Base-by-base conservation (phyloP, 2,113 vertebrate genomes). In the Macquaria ambigua region DNA sequence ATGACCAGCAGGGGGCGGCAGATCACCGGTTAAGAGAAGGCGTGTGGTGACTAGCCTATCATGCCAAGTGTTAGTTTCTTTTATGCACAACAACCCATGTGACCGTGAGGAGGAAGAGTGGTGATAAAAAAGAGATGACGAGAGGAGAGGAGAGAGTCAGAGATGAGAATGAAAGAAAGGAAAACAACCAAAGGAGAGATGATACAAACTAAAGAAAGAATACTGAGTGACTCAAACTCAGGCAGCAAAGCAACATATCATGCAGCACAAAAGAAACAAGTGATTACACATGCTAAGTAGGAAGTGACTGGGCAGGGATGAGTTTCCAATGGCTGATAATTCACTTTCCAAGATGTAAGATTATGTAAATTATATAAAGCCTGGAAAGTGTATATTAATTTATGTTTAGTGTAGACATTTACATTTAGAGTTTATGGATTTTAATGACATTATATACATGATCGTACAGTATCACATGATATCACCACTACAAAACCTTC, bases 1-100 rank as follows among this genome's bases (percentile, higher is more conserved):
- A 34, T 46, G 74, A 74, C 89, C 93, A 93, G 84, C 87, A 93
- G 94, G 78, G 71, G 90, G 90, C 23, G 53, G 90, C 89, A 92
- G 71, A 88, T 79, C 58, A 80, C 68, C 74, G 46, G 61, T 25
- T 56, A 80, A 74, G 56, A 58, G 41, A 75, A 72, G 50, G 68
- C 52, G 68, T 41, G 34, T 3, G 31, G 52, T 18, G 34, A 64
- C 23, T 43, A 1, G 14, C 18, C 68, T 16, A 11, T 75, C 82
- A 89, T 88, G 87, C 85, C 50, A 62, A 85, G 69, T 67, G 56
- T 77, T 84, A 50, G 59, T 58, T 83, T 68, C 73, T 81, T 55
- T 70, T 67, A 46, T 79, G 67, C 78, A 77, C 20, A 74, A 12
- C 14, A 78, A 16, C 31, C 41, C 25, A 15, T 55, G 76, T 46